These are phyloP conservation scores for Hermaeophaga mercurialis DNA, from an alignment of 2,888 invertebrate species.

Conservation along the genomic window DNA sequence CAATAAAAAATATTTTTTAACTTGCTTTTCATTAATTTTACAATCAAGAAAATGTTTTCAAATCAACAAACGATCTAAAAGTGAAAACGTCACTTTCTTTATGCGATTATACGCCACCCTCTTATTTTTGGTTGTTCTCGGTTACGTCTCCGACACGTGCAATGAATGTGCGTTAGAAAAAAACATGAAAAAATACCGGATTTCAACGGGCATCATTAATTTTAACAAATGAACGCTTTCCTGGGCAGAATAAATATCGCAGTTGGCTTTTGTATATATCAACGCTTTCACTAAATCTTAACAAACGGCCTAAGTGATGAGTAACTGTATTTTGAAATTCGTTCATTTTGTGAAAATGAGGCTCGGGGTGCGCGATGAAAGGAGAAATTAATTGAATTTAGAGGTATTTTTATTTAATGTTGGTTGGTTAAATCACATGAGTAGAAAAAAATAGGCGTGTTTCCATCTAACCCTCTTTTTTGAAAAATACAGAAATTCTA, in stretches of 20 bases:
- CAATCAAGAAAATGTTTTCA: too few species aligned
- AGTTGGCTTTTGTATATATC: conserved; percentile 18
- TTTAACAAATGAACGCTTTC: conserved; percentile 36
- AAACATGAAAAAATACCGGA: conserved; percentile 18
- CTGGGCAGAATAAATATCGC: conserved; percentile 27
- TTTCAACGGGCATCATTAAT: conserved; percentile 35
- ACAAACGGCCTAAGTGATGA: conserved; percentile 26
- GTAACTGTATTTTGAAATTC: conserved; percentile 17
- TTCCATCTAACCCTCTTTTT: too few species aligned
- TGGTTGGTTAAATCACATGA: too few species aligned
- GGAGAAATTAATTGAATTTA: conserved; percentile 9
- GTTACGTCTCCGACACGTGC: conserved; percentile 6
- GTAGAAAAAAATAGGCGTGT: too few species aligned
- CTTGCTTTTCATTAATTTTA: too few species aligned
- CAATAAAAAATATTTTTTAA: too few species aligned
- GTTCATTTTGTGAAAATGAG: conserved; percentile 1
- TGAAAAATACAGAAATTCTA: too few species aligned
- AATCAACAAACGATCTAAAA: neutral
- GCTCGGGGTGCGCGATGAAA: neutral
- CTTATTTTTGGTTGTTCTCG: neutral
- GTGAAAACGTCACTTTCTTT: neutral
- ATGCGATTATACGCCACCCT: neutral
- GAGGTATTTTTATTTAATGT: conserved; percentile 1
- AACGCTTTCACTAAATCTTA: conserved; percentile 27
- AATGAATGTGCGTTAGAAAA: conserved; percentile 26